phyloP scores from a whole-genome alignment of 92 coral and sea anemone genomes.

The Chrysogorgia sp. region DNA sequence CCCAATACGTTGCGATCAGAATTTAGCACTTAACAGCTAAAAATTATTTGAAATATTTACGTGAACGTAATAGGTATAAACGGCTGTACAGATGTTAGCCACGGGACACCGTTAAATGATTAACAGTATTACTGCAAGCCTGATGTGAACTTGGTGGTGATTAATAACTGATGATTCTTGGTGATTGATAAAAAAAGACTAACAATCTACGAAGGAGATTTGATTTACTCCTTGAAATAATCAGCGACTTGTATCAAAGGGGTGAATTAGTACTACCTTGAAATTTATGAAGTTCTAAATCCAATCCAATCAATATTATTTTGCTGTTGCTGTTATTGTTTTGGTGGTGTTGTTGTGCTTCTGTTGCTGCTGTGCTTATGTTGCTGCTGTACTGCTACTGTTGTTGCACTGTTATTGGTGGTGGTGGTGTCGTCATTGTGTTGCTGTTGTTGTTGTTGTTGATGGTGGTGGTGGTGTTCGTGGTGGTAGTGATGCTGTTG shows the following conservation, averaged over 20 bases:
- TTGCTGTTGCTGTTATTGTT: not conserved
- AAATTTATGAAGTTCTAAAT: no score
- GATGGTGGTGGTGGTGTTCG: not conserved
- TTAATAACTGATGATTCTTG: conserved; percentile 34
- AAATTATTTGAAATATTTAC: no score
- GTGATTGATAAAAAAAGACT: conserved; percentile 26
- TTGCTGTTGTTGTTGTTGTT: not conserved
- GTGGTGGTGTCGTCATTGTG: not conserved
- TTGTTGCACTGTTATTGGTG: not conserved
- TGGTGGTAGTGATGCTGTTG: not conserved
- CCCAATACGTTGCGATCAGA: no score
- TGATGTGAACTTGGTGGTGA: conserved; percentile 10
- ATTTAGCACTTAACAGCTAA: no score
- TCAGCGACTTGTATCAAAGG: not conserved
- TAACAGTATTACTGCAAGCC: conserved; percentile 15
- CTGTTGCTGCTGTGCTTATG: not conserved
- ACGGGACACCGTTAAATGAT: no score
- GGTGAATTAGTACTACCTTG: not conserved
- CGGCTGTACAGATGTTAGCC: no score
- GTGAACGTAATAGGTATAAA: no score
- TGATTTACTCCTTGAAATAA: conserved; percentile 30
- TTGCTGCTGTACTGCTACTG: not conserved
- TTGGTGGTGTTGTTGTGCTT: not conserved
- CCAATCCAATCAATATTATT: not conserved
- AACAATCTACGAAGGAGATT: conserved; percentile 14